Evolutionary conservation across 2,888 invertebrate genomes (phyloP), one percentile per base, ranked within the genome.

Genomic region (Cheilosia pagana): DNA sequence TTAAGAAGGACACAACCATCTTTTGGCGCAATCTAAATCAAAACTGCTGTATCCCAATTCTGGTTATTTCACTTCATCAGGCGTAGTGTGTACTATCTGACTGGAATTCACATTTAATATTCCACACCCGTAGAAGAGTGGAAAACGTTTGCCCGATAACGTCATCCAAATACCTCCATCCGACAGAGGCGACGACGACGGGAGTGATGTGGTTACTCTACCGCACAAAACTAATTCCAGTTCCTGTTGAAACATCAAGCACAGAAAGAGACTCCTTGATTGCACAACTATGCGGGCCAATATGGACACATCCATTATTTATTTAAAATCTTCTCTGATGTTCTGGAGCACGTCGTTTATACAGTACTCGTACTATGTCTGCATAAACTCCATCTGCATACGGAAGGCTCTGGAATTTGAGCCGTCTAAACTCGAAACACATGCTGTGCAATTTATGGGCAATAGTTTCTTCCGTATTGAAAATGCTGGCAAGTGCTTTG

Each of bases 401-500:
- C 35, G 35, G 35, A 35, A 35, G 12, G 35, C 35, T 35, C 12
- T 10, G 35, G 31, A 28, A 35, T 21, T 55, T 25, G 57, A 65
- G 48, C 12, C 35, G 12, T 35, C 35, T 0, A 12, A 35, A 35
- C 35, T 41, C n/a, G 21, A 35, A 19, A 52, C 68, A 67, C 76
- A 77, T 77, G 76, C 60, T 62, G 76, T 35, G 52, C 52, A 62
- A 77, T 77, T 77, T 77, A 77, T 77, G 68, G 25, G 53, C 60
- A 19, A 53, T 68, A 62, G 68, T 68, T 45, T 43, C 45, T 55
- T 43, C 35, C 48, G 28, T 23, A 31, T 31, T 48, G 16, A 25
- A 63, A 35, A 16, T 45, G n/a, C 43, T n/a, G 43, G 43, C 7
- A 43, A 43, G 35, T 35, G 35, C 10, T 12, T n/a, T 16, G 43